Conservation (phyloP, 2,797 vertebrate species). For the Ctenosaura bakeri region DNA sequence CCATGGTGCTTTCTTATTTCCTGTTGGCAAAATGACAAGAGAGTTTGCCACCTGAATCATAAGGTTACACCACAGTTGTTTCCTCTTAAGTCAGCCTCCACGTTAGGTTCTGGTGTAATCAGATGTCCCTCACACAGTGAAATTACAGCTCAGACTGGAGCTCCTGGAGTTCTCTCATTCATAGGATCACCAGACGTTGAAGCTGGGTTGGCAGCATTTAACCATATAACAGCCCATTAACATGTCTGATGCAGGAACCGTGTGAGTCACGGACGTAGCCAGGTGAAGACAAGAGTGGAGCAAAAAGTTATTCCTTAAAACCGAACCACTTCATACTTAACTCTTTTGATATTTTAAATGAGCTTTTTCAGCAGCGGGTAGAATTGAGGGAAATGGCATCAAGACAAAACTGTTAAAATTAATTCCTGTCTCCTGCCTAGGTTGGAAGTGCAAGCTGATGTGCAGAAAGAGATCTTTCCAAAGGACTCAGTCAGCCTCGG, state of each 20-base stretch:
- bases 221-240: conserved; percentile 59
- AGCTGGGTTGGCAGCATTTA: no score
- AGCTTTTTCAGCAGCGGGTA: fast-evolving
- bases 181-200: no score
- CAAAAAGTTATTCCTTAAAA: background rate
- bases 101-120: conserved; percentile 62
- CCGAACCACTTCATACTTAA: background rate
- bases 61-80: conserved; percentile 58
- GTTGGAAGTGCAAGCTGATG: conserved; percentile 94
- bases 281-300: conserved; percentile 59
- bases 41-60: conserved; percentile 48
- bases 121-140: conserved; percentile 58
- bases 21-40: background rate
- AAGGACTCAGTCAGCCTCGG: conserved; percentile 95
- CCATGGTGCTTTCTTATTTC: background rate
- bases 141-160: conserved; percentile 18
- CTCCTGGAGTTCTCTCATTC: no score
- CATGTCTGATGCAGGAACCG: conserved; percentile 59
- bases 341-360: background rate
- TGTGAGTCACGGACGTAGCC: conserved; percentile 69
- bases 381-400: background rate
- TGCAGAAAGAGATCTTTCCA: conserved; percentile 91
- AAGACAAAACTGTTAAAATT: background rate
- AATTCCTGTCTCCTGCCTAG: conserved; percentile 75
- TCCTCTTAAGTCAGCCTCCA: conserved; percentile 54